phyloP scores from a whole-genome alignment of 2,113 vertebrate genomes.

The Plecotus auritus region DNA sequence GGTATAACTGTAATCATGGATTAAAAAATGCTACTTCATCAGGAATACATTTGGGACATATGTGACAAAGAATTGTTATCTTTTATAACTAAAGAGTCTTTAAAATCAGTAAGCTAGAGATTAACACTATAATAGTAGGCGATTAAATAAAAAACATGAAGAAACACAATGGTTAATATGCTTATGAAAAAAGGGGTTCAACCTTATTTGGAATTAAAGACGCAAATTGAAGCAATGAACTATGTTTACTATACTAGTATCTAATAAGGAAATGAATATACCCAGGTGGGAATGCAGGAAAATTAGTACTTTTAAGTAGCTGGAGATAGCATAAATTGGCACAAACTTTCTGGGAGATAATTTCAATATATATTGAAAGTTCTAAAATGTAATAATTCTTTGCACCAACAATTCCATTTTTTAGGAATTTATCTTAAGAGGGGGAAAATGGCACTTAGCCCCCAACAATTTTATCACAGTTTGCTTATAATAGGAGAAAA shows the following conservation, averaged over 20 bases:
- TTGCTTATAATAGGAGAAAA: background rate
- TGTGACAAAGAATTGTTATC: background rate
- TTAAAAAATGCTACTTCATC: background rate
- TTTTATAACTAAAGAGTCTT: background rate
- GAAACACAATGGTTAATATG: background rate
- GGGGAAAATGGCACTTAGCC: background rate
- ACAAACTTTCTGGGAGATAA: background rate
- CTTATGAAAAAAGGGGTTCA: background rate
- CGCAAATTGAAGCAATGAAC: background rate
- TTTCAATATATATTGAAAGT: background rate
- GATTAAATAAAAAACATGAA: background rate
- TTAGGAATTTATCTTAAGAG: background rate
- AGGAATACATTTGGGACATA: background rate
- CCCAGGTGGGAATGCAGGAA: background rate
- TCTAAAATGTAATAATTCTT: background rate
- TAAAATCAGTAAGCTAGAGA: background rate
- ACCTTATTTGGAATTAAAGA: background rate
- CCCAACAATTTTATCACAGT: background rate
- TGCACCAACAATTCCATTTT: background rate
- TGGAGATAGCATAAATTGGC: background rate
- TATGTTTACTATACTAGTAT: background rate
- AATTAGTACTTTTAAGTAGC: background rate
- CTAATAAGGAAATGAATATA: background rate
- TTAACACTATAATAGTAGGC: background rate
- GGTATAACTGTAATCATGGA: background rate